A percentile compares a stretch with the other conserved stretches of the same genome.
phyloP scores from a whole-genome alignment of 2,113 vertebrate species.

The Panurus biarmicus region DNA sequence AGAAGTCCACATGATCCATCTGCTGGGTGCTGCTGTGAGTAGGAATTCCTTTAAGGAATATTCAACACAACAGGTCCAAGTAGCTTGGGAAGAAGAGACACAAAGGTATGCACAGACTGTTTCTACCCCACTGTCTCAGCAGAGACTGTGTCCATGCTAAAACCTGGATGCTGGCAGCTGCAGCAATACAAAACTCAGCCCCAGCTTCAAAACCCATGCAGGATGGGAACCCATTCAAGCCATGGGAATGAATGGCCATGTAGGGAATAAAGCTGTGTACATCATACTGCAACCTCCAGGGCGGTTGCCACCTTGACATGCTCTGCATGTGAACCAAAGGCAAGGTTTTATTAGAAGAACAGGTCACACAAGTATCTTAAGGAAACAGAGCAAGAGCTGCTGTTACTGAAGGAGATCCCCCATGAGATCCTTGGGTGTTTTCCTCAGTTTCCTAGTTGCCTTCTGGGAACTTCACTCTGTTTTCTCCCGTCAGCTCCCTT shows the following conservation, averaged over 20 bases:
- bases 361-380: not conserved
- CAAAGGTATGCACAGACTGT: rapidly evolving
- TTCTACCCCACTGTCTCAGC: not conserved
- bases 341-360: not conserved
- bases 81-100: not conserved
- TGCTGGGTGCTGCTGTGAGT: not conserved
- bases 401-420: not conserved
- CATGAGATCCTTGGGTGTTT: not conserved
- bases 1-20: not conserved
- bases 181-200: not conserved
- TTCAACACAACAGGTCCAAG: not conserved
- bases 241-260: not conserved
- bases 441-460: not conserved
- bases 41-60: not conserved
- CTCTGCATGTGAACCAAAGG: not conserved
- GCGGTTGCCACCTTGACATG: not conserved
- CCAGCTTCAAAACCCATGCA: not conserved
- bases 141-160: not conserved
- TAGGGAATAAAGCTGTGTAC: not conserved
- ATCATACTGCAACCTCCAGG: not conserved
- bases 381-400: not conserved
- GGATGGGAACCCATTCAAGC: not conserved
- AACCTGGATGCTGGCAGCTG: not conserved
- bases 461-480: not conserved
- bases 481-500: not conserved